Evolutionary conservation across 2,888 invertebrate species (phyloP).

Genomic region (Brenthis hecate): DNA sequence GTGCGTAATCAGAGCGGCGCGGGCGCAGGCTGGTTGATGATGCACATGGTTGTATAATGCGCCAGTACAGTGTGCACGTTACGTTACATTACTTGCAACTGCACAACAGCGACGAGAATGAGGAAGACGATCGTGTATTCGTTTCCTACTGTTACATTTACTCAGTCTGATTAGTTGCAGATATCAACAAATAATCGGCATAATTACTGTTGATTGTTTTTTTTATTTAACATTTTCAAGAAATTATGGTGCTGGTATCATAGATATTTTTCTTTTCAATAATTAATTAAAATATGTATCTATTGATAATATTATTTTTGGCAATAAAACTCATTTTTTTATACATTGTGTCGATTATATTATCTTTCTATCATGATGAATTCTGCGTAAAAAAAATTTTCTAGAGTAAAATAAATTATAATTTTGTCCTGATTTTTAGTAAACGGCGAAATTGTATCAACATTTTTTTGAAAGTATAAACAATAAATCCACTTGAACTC

Average conservation of each 20-base stretch:
- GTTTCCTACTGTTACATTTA: constrained; percentile 75
- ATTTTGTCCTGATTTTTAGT: constrained; percentile 52
- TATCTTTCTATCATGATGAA: too few relatives aligned
- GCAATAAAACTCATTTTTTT: too few relatives aligned
- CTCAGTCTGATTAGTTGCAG: constrained; percentile 53
- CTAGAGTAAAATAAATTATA: constrained; percentile 41
- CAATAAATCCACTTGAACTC: constrained; percentile 57
- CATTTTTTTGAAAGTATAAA: constrained; percentile 51
- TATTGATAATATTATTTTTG: constrained; percentile 1
- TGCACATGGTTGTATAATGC: constrained; percentile 61
- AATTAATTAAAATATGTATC: not conserved
- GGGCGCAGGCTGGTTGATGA: constrained; percentile 48
- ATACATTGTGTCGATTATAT: too few relatives aligned
- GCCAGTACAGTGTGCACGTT: constrained; percentile 51
- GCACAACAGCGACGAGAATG: constrained; percentile 63
- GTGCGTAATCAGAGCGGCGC: constrained; percentile 71
- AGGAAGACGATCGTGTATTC: constrained; percentile 60
- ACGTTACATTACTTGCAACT: constrained; percentile 65
- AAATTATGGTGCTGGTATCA: not conserved
- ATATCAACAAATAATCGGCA: constrained; percentile 42
- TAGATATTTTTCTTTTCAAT: not conserved
- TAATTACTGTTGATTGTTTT: constrained; percentile 25
- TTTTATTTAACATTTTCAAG: constrained; percentile 16
- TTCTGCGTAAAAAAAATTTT: too few relatives aligned
- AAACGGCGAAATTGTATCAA: constrained; percentile 46